These are phyloP conservation scores for Zaprionus ghesquierei DNA, from an alignment of 1,140 invertebrate species.

Conservation along the genomic window DNA sequence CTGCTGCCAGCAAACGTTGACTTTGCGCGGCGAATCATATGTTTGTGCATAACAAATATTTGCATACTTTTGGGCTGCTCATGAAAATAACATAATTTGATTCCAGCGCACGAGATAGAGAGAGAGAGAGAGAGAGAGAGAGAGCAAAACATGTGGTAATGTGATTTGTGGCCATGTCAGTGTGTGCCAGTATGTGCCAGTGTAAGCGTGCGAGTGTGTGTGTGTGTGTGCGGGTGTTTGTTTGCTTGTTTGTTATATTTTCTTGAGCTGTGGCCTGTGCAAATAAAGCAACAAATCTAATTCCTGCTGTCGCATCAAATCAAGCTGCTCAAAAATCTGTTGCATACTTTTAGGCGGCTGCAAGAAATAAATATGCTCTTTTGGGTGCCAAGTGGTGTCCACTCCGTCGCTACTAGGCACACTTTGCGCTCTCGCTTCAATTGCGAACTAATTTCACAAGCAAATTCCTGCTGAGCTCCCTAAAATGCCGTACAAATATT, in stretches of 20 bases:
- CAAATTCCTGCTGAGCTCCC: slow-evolving; percentile 7
- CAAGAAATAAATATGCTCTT: background rate
- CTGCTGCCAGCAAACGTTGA: slow-evolving; percentile 30
- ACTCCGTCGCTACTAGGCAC: background rate
- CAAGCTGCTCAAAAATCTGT: background rate
- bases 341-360: background rate
- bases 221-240: background rate
- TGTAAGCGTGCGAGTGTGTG: background rate
- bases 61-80: slow-evolving; percentile 72
- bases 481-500: slow-evolving; percentile 63
- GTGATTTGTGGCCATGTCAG: slow-evolving; percentile 48
- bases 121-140: too few relatives aligned
- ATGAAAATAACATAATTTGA: slow-evolving; percentile 80
- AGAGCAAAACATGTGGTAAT: slow-evolving; percentile 43
- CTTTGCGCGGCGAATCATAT: slow-evolving; percentile 59
- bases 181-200: slow-evolving; percentile 20
- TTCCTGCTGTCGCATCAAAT: background rate
- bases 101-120: too few relatives aligned
- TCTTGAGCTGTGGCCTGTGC: background rate
- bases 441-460: background rate
- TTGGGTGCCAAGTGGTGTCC: background rate
- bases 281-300: background rate
- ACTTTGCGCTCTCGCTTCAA: background rate
- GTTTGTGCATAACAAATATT: slow-evolving; percentile 71
- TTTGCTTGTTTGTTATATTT: background rate